These are phyloP conservation scores for Coturnix japonica DNA, from an alignment of 2,113 vertebrate genomes.

Conservation along the genomic window DNA sequence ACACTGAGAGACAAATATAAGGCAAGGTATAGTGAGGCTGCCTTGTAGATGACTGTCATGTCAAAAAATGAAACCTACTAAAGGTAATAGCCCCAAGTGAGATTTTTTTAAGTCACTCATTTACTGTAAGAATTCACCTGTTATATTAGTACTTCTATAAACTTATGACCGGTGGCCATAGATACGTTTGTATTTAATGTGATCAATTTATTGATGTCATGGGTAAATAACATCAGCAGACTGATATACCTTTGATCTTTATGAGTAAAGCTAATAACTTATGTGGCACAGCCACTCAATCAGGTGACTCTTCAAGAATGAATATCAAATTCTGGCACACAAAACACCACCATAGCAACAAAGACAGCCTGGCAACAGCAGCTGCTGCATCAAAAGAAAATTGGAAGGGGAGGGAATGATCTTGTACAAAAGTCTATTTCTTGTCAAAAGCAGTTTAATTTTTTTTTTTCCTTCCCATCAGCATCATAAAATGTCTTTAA, in stretches of 20 bases:
- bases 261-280: background rate
- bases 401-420: background rate
- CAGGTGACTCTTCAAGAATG: conserved; percentile 44
- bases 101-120: background rate
- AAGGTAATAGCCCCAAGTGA: background rate
- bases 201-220: background rate
- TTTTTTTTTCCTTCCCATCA: background rate
- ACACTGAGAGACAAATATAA: background rate
- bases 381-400: conserved; percentile 20
- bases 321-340: conserved; percentile 51
- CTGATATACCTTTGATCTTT: background rate
- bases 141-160: background rate
- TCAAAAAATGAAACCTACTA: background rate
- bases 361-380: conserved; percentile 58
- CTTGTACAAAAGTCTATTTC: conserved; percentile 6
- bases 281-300: conserved; percentile 26
- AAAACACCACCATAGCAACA: conserved; percentile 58
- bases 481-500: background rate
- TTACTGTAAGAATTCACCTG: background rate
- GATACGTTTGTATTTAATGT: background rate
- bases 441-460: background rate
- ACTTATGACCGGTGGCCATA: background rate
- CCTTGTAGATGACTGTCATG: background rate
- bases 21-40: background rate
- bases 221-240: background rate